A percentile compares a stretch with the other conserved stretches of the same genome.
Conservation (phyloP, 2,888 invertebrate species). For the Cerastis rubricosa region DNA sequence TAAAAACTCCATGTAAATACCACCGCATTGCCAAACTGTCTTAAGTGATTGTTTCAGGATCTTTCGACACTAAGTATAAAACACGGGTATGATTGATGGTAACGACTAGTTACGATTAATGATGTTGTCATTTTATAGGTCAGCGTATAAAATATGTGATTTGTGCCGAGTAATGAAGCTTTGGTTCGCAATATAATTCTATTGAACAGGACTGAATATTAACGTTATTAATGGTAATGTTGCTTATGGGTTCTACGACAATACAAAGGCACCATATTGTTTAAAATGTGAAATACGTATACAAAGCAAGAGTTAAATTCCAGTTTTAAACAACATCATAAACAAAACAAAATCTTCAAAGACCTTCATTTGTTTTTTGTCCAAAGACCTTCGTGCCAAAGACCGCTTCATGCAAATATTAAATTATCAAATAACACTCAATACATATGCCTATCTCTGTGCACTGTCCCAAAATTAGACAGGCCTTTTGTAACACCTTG, state of each 20-base stretch:
- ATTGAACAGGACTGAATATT: constrained; percentile 27
- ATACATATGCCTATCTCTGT: constrained; percentile 47
- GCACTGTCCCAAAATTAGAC: constrained; percentile 63
- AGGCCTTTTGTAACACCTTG: constrained; percentile 69
- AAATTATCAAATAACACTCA: constrained; percentile 48
- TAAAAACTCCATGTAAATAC: constrained; percentile 26
- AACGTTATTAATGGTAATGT: constrained; percentile 28
- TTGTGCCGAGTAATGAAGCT: constrained; percentile 33
- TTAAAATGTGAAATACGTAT: constrained; percentile 6
- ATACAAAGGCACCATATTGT: neutral
- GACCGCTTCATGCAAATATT: constrained; percentile 56
- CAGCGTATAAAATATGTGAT: constrained; percentile 45
- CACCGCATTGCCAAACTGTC: constrained; percentile 35
- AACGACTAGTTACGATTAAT: constrained; percentile 53
- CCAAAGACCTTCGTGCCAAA: constrained; percentile 35
- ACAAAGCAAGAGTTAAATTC: neutral
- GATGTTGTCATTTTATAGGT: constrained; percentile 51
- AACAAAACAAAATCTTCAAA: constrained; percentile 6
- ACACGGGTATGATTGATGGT: constrained; percentile 54
- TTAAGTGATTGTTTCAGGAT: constrained; percentile 59
- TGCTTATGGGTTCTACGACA: neutral
- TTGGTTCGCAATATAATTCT: constrained; percentile 35
- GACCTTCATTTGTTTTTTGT: constrained; percentile 35
- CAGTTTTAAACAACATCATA: neutral
- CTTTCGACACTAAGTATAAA: constrained; percentile 53